Conservation (phyloP, 2,113 vertebrate genomes). For the Hyaena hyaena region DNA sequence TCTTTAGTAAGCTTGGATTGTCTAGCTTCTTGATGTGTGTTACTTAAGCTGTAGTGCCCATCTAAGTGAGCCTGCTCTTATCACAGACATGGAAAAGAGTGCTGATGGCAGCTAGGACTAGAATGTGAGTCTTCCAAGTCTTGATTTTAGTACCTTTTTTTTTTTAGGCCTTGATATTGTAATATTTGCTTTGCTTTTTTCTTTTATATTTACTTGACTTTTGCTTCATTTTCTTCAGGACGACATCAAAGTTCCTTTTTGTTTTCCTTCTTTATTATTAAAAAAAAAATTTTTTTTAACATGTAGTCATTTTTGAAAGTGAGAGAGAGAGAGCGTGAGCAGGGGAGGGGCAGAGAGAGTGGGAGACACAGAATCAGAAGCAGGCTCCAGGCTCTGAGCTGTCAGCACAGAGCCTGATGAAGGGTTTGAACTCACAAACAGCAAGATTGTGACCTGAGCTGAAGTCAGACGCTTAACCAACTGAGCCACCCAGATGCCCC, state of each 20-base stretch:
- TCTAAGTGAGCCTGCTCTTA: neutral
- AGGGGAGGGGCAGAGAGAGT: too few species aligned
- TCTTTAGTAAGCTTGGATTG: neutral
- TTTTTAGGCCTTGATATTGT: neutral
- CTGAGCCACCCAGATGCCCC: too few species aligned
- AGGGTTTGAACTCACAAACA: too few species aligned
- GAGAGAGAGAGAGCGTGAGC: too few species aligned
- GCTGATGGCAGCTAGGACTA: neutral
- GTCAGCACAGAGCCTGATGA: too few species aligned
- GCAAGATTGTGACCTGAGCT: too few species aligned
- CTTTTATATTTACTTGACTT: neutral
- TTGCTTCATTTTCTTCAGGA: neutral
- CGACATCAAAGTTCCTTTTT: neutral
- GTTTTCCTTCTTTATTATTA: too few species aligned
- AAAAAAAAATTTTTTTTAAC: too few species aligned
- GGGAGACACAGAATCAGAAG: too few species aligned
- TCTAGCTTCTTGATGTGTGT: neutral
- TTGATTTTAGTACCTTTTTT: neutral
- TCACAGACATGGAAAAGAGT: neutral
- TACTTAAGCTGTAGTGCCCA: neutral
- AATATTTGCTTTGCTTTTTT: neutral
- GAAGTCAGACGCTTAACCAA: too few species aligned
- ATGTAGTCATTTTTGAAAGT: too few species aligned
- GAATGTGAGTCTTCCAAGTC: neutral
- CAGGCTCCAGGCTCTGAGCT: too few species aligned